Evolutionary conservation across 2,113 vertebrate genomes (phyloP), one percentile per base, ranked within the genome.

Genomic region (Osmerus eperlanus): DNA sequence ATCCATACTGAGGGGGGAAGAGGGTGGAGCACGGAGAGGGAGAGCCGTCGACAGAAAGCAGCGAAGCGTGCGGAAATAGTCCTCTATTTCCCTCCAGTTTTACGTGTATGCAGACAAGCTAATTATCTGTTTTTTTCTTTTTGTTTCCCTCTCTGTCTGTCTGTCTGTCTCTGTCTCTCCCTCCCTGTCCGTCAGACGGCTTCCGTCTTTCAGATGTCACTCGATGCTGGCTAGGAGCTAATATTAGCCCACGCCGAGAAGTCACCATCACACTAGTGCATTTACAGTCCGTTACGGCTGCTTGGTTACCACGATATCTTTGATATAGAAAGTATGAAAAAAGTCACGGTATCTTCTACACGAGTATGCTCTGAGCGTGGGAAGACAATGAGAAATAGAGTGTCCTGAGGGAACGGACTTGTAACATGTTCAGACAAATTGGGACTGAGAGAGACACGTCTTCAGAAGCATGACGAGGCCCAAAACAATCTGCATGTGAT

Each of bases 241-340:
- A 90, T 83, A 88, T 85, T 83, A 89, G 83, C 74, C 68, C 67
- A 81, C 86, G 88, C 82, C 83, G 89, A 85, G 41, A 11, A 47
- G 41, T 7, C 41, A 47, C 41, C 41, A 78, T 91, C 83, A 83
- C 81, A 83, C 86, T 51, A 74, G 76, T 78, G 79, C 81, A 87
- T 89, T 91, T 88, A 77, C 5, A 68, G 32, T 74, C 76, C 78
- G 84, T 83, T 84, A 86, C 59, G 73, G 81, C 70, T 81, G 77
- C 79, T 85, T 82, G 81, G 70, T 74, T 86, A 83, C 65, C 72
- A 83, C 79, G 75, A 29, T 47, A 87, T 84, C 89, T 92, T 84
- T 90, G 86, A 92, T 90, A 88, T 70, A 66, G 85, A 92, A 92
- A 91, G 73, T 75, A 74, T 76, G 85, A 92, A 92, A 91, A 90